A percentile compares a stretch with the other conserved stretches of the same genome.
These are phyloP conservation scores for Sminthurinus aureus DNA, from an alignment of 2,888 invertebrate genomes.

Conservation along the genomic window DNA sequence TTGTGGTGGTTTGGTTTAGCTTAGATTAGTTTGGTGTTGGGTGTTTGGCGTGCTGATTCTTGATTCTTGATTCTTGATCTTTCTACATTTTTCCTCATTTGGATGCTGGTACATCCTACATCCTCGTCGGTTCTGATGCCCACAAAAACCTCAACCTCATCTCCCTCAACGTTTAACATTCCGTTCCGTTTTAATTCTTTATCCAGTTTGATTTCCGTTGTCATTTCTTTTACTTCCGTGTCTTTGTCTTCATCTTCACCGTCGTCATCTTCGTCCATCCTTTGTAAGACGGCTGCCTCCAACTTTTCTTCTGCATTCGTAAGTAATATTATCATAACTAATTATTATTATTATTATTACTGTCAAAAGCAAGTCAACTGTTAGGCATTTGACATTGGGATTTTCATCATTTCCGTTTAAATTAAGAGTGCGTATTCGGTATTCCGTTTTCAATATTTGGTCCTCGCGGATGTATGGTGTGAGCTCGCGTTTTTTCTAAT, in stretches of 20 bases:
- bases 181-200: neutral
- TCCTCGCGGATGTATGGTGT: too few relatives aligned
- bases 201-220: neutral
- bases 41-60: too few relatives aligned
- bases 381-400: too few relatives aligned
- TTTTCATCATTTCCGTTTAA: too few relatives aligned
- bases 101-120: too few relatives aligned
- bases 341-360: neutral
- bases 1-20: too few relatives aligned
- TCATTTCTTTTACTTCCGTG: neutral
- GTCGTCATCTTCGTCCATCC: neutral
- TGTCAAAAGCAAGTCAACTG: too few relatives aligned
- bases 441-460: too few relatives aligned
- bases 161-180: neutral
- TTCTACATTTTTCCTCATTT: neutral
- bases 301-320: neutral
- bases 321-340: neutral
- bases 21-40: too few relatives aligned
- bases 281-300: neutral
- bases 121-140: slow-evolving; percentile 15
- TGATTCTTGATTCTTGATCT: too few relatives aligned
- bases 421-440: too few relatives aligned
- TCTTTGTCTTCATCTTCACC: neutral
- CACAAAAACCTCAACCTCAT: neutral
- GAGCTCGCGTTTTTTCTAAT: neutral